These are phyloP conservation scores for Scomber scombrus DNA, from an alignment of 2,113 vertebrate genomes.

Conservation along the genomic window DNA sequence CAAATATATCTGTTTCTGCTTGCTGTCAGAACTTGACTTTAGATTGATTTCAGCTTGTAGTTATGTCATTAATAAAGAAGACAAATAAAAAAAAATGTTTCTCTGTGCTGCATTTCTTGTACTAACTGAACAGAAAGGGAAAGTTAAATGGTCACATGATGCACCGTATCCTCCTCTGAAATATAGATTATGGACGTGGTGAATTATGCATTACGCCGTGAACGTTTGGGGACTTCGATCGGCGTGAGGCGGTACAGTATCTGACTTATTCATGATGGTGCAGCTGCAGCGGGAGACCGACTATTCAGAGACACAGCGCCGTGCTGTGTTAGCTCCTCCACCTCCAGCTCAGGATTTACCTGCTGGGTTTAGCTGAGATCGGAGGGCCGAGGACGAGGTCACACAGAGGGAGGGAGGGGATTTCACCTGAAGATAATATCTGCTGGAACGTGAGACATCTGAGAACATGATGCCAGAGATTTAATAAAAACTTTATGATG, in stretches of 20 bases:
- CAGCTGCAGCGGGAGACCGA: slow-evolving; percentile 29
- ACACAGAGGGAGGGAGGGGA: not conserved
- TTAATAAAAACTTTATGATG: no score
- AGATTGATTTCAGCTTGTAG: no score
- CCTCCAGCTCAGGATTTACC: slow-evolving; percentile 30
- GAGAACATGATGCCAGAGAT: no score
- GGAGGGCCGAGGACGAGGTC: slow-evolving; percentile 9
- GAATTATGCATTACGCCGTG: slow-evolving; percentile 51
- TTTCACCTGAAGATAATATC: no score
- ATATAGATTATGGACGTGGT: slow-evolving; percentile 34
- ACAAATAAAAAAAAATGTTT: no score
- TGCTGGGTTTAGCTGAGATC: slow-evolving; percentile 23
- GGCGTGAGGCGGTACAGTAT: not conserved
- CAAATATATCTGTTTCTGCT: no score
- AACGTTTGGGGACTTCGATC: not conserved
- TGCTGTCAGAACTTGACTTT: no score
- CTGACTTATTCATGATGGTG: slow-evolving; percentile 67
- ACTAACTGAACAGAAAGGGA: not conserved
- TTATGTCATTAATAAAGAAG: no score
- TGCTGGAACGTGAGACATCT: no score
- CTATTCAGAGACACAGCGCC: not conserved
- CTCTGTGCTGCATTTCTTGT: not conserved
- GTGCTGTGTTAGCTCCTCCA: not conserved
- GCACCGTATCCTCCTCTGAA: slow-evolving; percentile 17
- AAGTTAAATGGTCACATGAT: slow-evolving; percentile 12